phyloP scores from a whole-genome alignment of 2,113 vertebrate genomes.

The Stigmatopora nigra region DNA sequence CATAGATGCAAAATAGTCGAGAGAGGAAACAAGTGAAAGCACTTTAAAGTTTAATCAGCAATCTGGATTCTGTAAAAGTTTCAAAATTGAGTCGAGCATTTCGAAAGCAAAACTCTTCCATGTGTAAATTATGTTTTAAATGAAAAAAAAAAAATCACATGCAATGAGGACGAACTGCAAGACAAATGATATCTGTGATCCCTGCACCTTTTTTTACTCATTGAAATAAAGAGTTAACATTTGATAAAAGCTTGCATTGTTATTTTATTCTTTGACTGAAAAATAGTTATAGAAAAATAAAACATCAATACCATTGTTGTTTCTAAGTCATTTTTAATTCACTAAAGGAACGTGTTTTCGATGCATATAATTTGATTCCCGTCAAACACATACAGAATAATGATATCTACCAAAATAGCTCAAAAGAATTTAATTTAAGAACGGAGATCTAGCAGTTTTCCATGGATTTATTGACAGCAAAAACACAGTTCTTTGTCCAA shows the following conservation, averaged over 20 bases:
- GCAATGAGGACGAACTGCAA: constrained; percentile 55
- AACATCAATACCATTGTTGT: no score
- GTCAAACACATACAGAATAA: no score
- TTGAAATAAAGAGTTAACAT: constrained; percentile 78
- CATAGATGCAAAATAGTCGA: constrained; percentile 41
- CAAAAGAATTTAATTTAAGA: no score
- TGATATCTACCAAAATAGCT: no score
- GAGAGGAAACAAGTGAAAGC: constrained; percentile 61
- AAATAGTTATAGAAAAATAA: not conserved
- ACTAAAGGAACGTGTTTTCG: no score
- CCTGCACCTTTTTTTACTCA: constrained; percentile 76
- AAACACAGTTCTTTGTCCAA: no score
- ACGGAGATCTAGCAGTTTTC: no score
- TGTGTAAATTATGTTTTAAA: constrained; percentile 70
- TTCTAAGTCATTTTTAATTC: no score
- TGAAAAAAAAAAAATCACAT: constrained; percentile 50
- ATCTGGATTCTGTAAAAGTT: constrained; percentile 73
- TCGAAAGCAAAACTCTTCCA: constrained; percentile 2
- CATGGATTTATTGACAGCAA: no score
- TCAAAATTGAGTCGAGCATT: constrained; percentile 41
- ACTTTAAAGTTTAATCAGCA: constrained; percentile 80
- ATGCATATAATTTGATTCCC: no score
- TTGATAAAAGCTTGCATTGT: constrained; percentile 62
- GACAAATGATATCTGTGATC: constrained; percentile 63
- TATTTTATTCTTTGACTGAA: constrained; percentile 7